Evolutionary conservation across 2,113 vertebrate genomes (phyloP).

Genomic region (Felis chaus): DNA sequence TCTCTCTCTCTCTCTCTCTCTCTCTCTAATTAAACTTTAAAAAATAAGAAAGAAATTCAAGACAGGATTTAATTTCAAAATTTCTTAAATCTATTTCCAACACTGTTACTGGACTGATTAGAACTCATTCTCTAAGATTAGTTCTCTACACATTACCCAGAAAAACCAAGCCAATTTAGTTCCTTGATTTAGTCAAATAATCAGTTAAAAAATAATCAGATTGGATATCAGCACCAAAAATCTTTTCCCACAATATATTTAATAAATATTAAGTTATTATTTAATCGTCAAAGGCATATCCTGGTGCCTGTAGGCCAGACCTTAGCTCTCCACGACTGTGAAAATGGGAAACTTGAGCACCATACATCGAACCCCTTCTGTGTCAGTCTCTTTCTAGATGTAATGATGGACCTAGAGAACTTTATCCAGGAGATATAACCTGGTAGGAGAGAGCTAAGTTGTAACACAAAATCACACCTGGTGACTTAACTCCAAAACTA

Average conservation of each 20-base stretch:
- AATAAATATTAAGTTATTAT: neutral
- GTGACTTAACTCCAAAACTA: neutral
- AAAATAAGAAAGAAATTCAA: neutral
- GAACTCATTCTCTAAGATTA: neutral
- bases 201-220: neutral
- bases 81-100: neutral
- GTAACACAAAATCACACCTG: neutral
- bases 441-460: neutral
- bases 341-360: neutral
- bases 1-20: no score
- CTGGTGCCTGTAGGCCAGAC: neutral
- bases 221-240: neutral
- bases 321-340: neutral
- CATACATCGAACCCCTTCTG: neutral
- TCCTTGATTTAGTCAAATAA: neutral
- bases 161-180: neutral
- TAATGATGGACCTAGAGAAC: neutral
- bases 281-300: neutral
- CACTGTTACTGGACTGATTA: neutral
- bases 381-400: neutral
- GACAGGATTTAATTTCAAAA: neutral
- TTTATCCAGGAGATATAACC: neutral
- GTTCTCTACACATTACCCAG: neutral
- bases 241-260: neutral
- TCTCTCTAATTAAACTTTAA: no score